A percentile compares a stretch with the other conserved stretches of the same genome.
These are phyloP conservation scores for Trichogramma pretiosum DNA, from an alignment of 1,140 invertebrate genomes.

Conservation along the genomic window DNA sequence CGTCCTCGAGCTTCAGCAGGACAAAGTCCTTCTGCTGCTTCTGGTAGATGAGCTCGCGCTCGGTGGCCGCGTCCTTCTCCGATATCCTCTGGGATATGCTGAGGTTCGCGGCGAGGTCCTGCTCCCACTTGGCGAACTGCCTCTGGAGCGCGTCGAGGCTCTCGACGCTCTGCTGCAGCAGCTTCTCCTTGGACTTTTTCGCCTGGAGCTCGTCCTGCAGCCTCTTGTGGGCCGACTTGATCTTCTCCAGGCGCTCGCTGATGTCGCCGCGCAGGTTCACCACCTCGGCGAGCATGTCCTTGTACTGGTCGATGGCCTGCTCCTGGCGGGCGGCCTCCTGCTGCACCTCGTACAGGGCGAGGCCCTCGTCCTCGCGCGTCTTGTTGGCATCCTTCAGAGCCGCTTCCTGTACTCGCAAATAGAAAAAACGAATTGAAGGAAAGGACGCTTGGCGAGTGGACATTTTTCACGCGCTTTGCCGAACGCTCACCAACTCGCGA, in stretches of 20 bases:
- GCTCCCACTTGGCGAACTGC: slow-evolving; percentile 46
- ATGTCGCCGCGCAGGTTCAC: slow-evolving; percentile 36
- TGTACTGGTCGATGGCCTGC: slow-evolving; percentile 43
- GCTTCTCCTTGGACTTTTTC: slow-evolving; percentile 35
- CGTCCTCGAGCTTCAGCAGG: slow-evolving; percentile 44
- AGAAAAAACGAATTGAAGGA: slow-evolving; percentile 8
- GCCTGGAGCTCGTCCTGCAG: slow-evolving; percentile 31
- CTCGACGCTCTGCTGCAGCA: slow-evolving; percentile 38
- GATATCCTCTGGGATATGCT: slow-evolving; percentile 45
- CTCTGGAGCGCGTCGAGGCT: slow-evolving; percentile 35
- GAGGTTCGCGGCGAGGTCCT: slow-evolving; percentile 43
- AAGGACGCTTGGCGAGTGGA: too few species aligned
- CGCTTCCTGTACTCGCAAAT: slow-evolving; percentile 28
- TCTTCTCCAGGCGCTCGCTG: slow-evolving; percentile 28
- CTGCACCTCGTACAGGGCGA: slow-evolving; percentile 43
- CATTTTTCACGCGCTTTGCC: background rate
- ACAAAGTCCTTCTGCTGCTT: slow-evolving; percentile 49
- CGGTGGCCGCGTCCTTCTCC: slow-evolving; percentile 43
- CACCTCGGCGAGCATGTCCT: slow-evolving; percentile 38
- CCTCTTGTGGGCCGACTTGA: slow-evolving; percentile 37
- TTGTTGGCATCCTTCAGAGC: slow-evolving; percentile 37
- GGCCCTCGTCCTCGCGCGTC: slow-evolving; percentile 40
- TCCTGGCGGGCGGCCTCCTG: slow-evolving; percentile 46
- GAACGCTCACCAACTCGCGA: slow-evolving; percentile 45
- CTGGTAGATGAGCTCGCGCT: slow-evolving; percentile 41